These are phyloP conservation scores for Poeciliopsis paucimaculata DNA, from an alignment of 2,797 vertebrate species.

Conservation along the genomic window DNA sequence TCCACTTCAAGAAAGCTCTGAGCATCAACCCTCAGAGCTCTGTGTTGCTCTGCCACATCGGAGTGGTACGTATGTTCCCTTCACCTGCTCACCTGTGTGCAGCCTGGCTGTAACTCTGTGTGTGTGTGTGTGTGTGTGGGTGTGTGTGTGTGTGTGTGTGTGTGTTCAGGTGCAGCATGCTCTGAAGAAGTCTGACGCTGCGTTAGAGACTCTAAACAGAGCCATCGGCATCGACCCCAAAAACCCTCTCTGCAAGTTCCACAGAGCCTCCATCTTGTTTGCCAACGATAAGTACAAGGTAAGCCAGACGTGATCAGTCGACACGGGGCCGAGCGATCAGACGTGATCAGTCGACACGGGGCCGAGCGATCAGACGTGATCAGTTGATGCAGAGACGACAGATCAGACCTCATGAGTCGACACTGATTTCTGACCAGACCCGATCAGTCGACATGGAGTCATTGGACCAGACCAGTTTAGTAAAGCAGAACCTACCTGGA, in stretches of 20 bases:
- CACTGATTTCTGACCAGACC: neutral
- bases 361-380: neutral
- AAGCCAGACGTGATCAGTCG: slow-evolving; percentile 10
- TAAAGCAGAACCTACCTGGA: neutral
- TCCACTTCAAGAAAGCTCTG: slow-evolving; percentile 98
- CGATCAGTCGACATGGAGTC: neutral
- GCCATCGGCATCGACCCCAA: slow-evolving; percentile 97
- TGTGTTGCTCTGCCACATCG: slow-evolving; percentile 96
- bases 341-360: neutral
- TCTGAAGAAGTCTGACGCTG: slow-evolving; percentile 95
- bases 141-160: neutral
- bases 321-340: too few relatives aligned
- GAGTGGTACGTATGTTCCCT: slow-evolving; percentile 81
- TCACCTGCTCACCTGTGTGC: neutral
- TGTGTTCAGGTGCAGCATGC: slow-evolving; percentile 91
- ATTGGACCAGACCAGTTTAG: neutral
- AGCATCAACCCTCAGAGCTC: slow-evolving; percentile 99
- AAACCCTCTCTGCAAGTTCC: slow-evolving; percentile 99
- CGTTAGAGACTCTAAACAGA: slow-evolving; percentile 95
- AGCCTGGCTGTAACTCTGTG: neutral
- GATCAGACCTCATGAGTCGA: neutral
- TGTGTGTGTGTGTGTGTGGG: slow-evolving; percentile 1
- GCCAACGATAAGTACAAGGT: slow-evolving; percentile 99
- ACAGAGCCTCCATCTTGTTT: slow-evolving; percentile 96
- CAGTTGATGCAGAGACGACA: neutral